Evolutionary conservation across 1,140 invertebrate genomes (phyloP).

Genomic region (Bombus turneri): DNA sequence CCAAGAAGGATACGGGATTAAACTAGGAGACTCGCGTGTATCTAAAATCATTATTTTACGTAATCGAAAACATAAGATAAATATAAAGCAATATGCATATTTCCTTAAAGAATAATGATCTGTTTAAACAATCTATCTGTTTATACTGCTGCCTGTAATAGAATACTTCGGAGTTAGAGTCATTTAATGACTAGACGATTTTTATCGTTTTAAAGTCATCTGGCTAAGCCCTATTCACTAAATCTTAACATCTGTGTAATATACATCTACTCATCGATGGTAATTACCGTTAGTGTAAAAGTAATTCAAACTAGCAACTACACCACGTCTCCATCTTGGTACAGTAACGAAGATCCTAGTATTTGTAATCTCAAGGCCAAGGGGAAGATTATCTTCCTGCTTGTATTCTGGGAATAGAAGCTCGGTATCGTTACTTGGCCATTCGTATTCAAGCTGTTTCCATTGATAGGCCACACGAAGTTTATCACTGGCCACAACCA

Average conservation of each 20-base stretch:
- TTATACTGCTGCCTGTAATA: no score
- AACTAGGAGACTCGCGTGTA: conserved; percentile 85
- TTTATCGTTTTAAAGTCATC: no score
- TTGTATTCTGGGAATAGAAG: conserved; percentile 77
- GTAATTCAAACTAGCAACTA: conserved; percentile 88
- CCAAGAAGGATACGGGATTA: conserved; percentile 90
- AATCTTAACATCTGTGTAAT: no score
- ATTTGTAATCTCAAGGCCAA: conserved; percentile 87
- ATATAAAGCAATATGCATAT: background rate
- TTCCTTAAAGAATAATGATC: no score
- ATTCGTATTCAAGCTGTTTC: conserved; percentile 88
- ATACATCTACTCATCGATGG: background rate
- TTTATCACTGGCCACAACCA: conserved; percentile 84
- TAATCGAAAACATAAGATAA: background rate
- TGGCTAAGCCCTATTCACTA: no score
- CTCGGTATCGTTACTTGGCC: conserved; percentile 81
- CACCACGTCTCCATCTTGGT: conserved; percentile 88
- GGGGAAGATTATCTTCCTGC: conserved; percentile 87
- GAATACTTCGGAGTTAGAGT: no score
- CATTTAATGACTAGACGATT: no score
- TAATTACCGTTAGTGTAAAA: conserved; percentile 87
- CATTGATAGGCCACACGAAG: conserved; percentile 87
- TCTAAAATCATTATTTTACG: conserved; percentile 82
- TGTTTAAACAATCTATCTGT: no score
- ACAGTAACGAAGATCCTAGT: conserved; percentile 87